These are phyloP conservation scores for Centropyge bicolor DNA, from an alignment of 2,797 vertebrate species.

Conservation along the genomic window DNA sequence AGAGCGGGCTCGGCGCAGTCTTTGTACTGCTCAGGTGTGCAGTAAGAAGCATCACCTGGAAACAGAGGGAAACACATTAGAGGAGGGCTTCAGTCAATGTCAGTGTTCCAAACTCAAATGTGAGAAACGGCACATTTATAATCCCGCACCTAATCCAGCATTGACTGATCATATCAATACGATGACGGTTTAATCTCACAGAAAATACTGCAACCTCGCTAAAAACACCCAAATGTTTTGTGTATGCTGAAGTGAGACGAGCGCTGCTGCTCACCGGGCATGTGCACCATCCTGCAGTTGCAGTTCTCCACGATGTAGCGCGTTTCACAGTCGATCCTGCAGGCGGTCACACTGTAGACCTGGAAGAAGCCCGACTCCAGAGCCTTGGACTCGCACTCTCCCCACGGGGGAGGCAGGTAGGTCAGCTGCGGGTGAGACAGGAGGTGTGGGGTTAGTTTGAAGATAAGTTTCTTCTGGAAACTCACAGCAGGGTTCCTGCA, in stretches of 20 bases:
- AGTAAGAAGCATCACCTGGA: slow-evolving; percentile 96
- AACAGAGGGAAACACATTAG: slow-evolving; percentile 34
- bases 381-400: slow-evolving; percentile 93
- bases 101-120: slow-evolving; percentile 21
- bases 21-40: slow-evolving; percentile 99
- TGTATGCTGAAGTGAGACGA: background rate
- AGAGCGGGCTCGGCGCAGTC: slow-evolving; percentile 97
- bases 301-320: slow-evolving; percentile 98
- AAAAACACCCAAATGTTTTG: slow-evolving; percentile 26
- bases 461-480: background rate
- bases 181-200: slow-evolving; percentile 34
- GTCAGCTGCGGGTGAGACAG: slow-evolving; percentile 87
- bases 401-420: slow-evolving; percentile 97
- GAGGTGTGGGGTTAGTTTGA: slow-evolving; percentile 4
- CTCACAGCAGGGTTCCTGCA: background rate
- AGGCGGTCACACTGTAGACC: slow-evolving; percentile 96
- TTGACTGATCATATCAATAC: slow-evolving; percentile 52
- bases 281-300: slow-evolving; percentile 99
- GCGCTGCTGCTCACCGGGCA: slow-evolving; percentile 88
- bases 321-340: slow-evolving; percentile 98
- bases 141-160: slow-evolving; percentile 48
- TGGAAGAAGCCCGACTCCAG: slow-evolving; percentile 95
- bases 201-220: slow-evolving; percentile 35
- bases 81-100: slow-evolving; percentile 8
- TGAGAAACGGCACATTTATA: slow-evolving; percentile 14